Conservation (phyloP, 2,888 invertebrate genomes). For the Dexiosoma caninum region DNA sequence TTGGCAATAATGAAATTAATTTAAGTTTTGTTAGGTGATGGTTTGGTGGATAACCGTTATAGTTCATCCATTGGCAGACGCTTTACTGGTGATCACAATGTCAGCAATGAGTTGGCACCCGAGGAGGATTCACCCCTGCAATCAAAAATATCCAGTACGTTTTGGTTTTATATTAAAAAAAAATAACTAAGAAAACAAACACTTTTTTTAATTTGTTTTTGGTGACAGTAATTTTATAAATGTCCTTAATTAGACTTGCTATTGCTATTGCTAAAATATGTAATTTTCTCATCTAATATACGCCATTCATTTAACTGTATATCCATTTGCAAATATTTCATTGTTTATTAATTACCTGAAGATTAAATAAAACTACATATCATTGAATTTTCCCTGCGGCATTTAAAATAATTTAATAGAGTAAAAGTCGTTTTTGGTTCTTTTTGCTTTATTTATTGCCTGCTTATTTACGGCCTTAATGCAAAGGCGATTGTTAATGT, state of each 20-base stretch:
- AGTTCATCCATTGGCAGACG: conserved; percentile 75
- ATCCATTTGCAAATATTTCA: conserved; percentile 40
- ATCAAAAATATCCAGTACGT: conserved; percentile 91
- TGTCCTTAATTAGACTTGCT: not conserved
- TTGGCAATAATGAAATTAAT: conserved; percentile 51
- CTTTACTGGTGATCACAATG: conserved; percentile 77
- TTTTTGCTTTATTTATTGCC: conserved; percentile 28
- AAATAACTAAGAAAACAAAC: conserved; percentile 24
- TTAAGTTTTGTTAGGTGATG: conserved; percentile 74
- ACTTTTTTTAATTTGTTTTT: conserved; percentile 59
- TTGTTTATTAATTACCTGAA: not conserved
- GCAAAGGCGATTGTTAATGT: no score
- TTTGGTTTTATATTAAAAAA: conserved; percentile 66
- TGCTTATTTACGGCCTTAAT: conserved; percentile 38
- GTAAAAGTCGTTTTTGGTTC: conserved; percentile 19
- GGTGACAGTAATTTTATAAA: conserved; percentile 39
- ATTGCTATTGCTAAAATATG: conserved; percentile 27
- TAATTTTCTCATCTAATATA: not conserved
- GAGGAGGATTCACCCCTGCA: conserved; percentile 90
- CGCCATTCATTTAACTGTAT: not conserved
- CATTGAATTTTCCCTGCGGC: not conserved
- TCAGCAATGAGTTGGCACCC: conserved; percentile 79
- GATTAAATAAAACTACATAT: not conserved
- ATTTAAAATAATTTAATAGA: not conserved
- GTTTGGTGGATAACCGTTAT: conserved; percentile 68